Conservation (phyloP, 2,113 vertebrate genomes). For the Sula dactylatra region DNA sequence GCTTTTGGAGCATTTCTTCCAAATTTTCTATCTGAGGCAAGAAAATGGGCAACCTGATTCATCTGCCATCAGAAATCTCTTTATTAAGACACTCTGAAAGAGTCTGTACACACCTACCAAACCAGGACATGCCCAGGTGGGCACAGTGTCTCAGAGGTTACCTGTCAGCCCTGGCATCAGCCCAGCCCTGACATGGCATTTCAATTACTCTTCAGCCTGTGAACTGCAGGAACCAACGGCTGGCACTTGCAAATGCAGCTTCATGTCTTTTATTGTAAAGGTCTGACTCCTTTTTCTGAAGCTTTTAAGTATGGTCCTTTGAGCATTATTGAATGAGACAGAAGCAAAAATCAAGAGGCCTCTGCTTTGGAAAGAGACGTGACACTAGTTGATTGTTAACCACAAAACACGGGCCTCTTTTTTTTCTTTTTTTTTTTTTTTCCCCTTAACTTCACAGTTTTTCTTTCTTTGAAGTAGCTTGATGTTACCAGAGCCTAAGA, state of each 20-base stretch:
- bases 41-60: neutral
- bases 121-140: neutral
- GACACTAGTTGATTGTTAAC: neutral
- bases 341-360: conserved; percentile 22
- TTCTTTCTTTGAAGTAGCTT: neutral
- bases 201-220: neutral
- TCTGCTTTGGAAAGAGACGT: conserved; percentile 1
- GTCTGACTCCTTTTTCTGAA: conserved; percentile 12
- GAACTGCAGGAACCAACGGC: neutral
- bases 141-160: neutral
- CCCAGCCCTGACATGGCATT: neutral
- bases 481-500: neutral
- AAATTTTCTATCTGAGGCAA: neutral
- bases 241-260: neutral
- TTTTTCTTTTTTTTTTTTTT: neutral
- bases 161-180: neutral
- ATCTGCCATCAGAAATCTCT: neutral
- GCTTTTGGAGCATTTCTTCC: neutral
- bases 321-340: conserved; percentile 40
- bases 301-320: neutral
- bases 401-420: neutral
- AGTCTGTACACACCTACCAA: neutral
- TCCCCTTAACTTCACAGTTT: neutral
- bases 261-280: neutral
- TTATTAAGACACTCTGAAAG: neutral